Base-by-base conservation (phyloP, 2,797 vertebrate species). In the Macrochelys suwanniensis region DNA sequence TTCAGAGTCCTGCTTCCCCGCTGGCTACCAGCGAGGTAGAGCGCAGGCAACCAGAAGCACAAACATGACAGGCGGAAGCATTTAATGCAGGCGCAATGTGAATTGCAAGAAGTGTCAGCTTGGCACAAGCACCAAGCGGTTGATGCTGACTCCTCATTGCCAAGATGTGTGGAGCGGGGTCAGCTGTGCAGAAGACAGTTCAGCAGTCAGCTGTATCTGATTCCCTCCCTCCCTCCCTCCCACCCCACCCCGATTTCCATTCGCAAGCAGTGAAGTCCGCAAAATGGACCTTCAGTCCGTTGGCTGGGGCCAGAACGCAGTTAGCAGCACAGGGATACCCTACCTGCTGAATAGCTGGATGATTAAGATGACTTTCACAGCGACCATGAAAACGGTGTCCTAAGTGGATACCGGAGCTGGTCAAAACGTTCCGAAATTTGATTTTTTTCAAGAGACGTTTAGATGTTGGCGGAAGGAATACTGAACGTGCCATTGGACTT, bases 321-420 rank as follows among this genome's bases (percentile, higher is more conserved):
- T 96, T 89, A 78, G 84, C 56, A 74, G 59, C 93, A 87, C 90
- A 56, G 45, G 93, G 91, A 61, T 94, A 93, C 85, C 89, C 93
- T 91, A 15, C 50, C 78, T 80, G 92, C 57, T 91, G 82, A 82
- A 91, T 85, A 96, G 89, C 87, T 93, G 74, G 59, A 91, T 87
- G 89, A 94, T 91, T 93, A 97, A 96, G 82, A 68, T 88, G 92
- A 96, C 85, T 94, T 96, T 96, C 94, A 76, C 45, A 89, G 85
- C 68, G 92, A 78, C 89, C 78, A 1, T 84, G 87, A 68, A 96
- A 96, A 96, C 80, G 82, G 90, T 95, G 93, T 82, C 71, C 51
- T 94, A 12, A n/a, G 19, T 92, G 89, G 28, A 5, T 3, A 89
- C 68, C 61, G 51, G 89, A 82, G 85, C 65, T 80, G 54, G 54